These are phyloP conservation scores for Brienomyrus brachyistius DNA, from an alignment of 2,113 vertebrate species.

Conservation along the genomic window DNA sequence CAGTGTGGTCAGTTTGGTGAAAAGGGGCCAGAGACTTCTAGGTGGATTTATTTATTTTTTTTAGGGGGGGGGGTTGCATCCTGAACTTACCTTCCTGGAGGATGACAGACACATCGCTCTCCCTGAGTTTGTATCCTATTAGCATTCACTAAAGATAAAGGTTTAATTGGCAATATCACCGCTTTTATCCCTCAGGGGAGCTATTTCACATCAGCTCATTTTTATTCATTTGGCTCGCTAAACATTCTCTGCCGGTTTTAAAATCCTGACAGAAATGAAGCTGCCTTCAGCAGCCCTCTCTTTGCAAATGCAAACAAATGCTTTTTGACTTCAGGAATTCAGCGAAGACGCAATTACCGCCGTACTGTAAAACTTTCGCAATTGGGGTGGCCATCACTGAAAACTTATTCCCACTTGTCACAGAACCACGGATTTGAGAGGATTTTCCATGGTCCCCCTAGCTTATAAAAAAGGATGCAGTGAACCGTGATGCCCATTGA, in stretches of 20 bases:
- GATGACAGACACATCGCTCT: background rate
- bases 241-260: background rate
- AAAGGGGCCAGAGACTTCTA: too few relatives aligned
- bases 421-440: background rate
- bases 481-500: background rate
- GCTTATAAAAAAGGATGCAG: background rate
- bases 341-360: background rate
- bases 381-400: background rate
- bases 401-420: background rate
- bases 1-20: too few relatives aligned
- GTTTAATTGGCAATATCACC: background rate
- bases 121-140: background rate
- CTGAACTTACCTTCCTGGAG: background rate
- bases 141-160: background rate
- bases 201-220: background rate
- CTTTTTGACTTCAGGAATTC: background rate
- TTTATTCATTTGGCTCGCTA: background rate
- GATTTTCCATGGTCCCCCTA: background rate
- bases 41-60: too few relatives aligned
- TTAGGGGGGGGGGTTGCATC: background rate
- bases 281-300: background rate
- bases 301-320: background rate
- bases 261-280: background rate
- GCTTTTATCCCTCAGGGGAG: background rate
- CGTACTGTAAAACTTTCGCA: background rate